Evolutionary conservation across 2,888 invertebrate species (phyloP).

Genomic region (Drosophila yooni): DNA sequence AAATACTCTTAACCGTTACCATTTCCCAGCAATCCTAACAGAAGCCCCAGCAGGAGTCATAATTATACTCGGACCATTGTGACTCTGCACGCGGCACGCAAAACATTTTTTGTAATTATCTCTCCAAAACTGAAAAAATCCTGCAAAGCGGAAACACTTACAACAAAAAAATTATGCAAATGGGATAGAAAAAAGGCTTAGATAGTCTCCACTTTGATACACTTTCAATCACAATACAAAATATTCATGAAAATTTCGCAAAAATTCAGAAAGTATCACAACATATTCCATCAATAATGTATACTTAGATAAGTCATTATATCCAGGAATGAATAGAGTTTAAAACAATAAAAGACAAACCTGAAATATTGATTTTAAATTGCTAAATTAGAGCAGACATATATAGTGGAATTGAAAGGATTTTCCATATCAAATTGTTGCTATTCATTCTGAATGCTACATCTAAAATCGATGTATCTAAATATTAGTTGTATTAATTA

Average conservation of each 20-base stretch:
- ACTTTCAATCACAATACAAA: neutral
- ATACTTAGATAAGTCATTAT: neutral
- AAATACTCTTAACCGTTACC: conserved; percentile 38
- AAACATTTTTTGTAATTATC: conserved; percentile 79
- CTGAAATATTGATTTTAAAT: fast-evolving
- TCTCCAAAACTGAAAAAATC: conserved; percentile 60
- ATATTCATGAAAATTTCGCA: neutral
- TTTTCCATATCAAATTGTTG: neutral
- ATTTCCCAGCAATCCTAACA: conserved; percentile 24
- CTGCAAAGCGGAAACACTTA: conserved; percentile 23
- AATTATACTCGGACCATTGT: conserved; percentile 67
- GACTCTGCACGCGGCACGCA: conserved; percentile 58
- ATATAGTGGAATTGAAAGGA: neutral
- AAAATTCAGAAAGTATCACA: neutral
- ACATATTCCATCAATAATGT: neutral
- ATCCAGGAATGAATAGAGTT: neutral
- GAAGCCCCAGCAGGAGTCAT: conserved; percentile 54
- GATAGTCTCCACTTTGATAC: conserved; percentile 8
- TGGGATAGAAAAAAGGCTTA: neutral
- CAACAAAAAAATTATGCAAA: conserved; percentile 17
- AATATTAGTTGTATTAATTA: neutral
- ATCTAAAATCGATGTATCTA: neutral
- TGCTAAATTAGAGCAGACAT: neutral
- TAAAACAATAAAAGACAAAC: neutral
- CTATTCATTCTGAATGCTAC: neutral